Base-by-base conservation (phyloP, 2,113 vertebrate species). In the Corvus cornix region DNA sequence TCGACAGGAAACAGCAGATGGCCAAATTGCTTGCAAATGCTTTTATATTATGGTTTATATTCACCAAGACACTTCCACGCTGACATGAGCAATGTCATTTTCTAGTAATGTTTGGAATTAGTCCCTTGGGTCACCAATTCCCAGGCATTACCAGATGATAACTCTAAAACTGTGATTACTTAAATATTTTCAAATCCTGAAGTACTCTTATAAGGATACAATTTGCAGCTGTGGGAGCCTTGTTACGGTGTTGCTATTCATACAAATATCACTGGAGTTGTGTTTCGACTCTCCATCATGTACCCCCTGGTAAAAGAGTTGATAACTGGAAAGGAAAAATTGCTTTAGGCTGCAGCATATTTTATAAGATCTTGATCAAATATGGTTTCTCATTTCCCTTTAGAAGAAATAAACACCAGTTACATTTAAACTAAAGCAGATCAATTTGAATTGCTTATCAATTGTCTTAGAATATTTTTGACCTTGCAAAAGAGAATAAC, bases 81-180 rank as follows among this genome's bases (percentile, higher is more conserved):
- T 91, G 94, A 97, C 95, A 95, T 86, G 72, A 96, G 89, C 95
- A 97, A 97, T 97, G 94, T 96, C 93, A 96, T 97, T 97, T 96
- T 94, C 83, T 46, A 92, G 93, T 93, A 96, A 97, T 95, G 91
- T 95, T 97, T 97, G 94, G 95, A 96, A 97, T 97, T 97, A 97
- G 91, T 97, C 95, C 87, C 95, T 95, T 90, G 91, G 76, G 95
- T 97, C 92, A 93, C 80, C 91, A 96, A 92, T 96, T 97, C 95
- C 87, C 86, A 94, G 82, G 77, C 93, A 62, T 95, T 90, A 95
- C 94, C 89, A 96, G 89, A 96, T 89, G 94, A 97, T 96, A 97
- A 93, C 86, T 96, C 81, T 81, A 88, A 97, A 97, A 96, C 81
- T 66, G 48, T 90, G 84, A 96, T 91, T 97, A 93, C 82, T 92